Base-by-base conservation (phyloP, 2,888 invertebrate genomes). In the Orthosia gothica region DNA sequence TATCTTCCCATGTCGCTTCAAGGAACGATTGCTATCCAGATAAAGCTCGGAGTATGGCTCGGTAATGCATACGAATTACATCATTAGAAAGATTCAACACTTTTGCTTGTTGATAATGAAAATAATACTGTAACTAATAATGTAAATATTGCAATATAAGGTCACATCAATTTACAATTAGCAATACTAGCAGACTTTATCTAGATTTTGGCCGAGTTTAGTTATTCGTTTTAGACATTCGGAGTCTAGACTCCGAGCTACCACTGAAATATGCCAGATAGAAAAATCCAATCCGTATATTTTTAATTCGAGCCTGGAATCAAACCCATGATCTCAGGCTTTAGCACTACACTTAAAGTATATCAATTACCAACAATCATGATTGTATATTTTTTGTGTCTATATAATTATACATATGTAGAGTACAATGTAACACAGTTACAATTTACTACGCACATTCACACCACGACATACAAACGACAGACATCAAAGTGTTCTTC, bases 401-500 rank as follows among this genome's bases (percentile, higher is more conserved):
- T 52, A 0, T 67, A 52, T 45, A n/a, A 40, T 54, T 40, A 2
- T 62, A 58, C n/a, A 32, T 50, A 55, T 23, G 11, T 64, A 61
- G 20, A 49, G 57, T 69, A 78, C 69, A 73, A 68, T 52, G 75
- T 75, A 69, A 79, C 83, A 72, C 69, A 76, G 74, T 73, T 54
- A 81, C 84, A 81, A 74, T 75, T 79, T 79, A 81, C 68, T 72
- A 74, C 69, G 76, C 81, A 72, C 71, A 77, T 86, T 83, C 74
- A 57, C 81, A 80, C 86, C 87, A 68, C 84, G 76, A 81, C 76
- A 83, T 75, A 88, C 81, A 87, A 84, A 86, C 88, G 85, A 83
- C 81, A 81, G 77, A 88, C 87, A 89, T 89, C 89, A 89, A 89
- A 89, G 89, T 87, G 83, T 87, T 83, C 85, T 81, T 77, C 69